Evolutionary conservation across 2,113 vertebrate species (phyloP), one percentile per base, ranked within the genome.

Genomic region (Hippocampus abdominalis): DNA sequence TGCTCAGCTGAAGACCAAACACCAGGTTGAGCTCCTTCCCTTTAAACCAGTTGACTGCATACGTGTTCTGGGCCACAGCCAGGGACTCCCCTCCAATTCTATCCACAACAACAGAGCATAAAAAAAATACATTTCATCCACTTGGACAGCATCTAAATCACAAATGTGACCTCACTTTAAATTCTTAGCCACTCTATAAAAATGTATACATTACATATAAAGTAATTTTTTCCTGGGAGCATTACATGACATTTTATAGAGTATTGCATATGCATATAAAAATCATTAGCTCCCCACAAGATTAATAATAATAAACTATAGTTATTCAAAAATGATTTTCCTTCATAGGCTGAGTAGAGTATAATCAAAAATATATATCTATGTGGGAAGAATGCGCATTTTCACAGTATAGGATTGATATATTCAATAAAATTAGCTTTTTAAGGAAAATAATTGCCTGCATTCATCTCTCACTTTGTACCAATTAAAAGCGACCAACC

Each of bases 41-140:
- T 93, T 98, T 99, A 81, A 99, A 99, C 97, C 97, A 99, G 73
- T 93, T 98, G 66, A 99, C 97, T 0, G 97, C 96, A 0, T 99
- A 99, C 0, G 97, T 96, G 84, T 99, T 99, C 76, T 99, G 97
- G 1, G 97, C 97, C 86, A 99, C 97, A 0, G 97, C 96, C 80
- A 99, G 70, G n/a, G 97, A 99, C 81, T 99, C 97, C 0, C 97
- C 97, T 0, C 97, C 97, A 62, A 96, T 95, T 18, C 97, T 99
- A 66, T 1, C 66, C 69, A 80, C 32, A 46, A 81, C 20, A 68
- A 62, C 60, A 8, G 1, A 56, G 21, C 4, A 54, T 53, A 39
- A 23, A 8, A 36, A 21, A 20, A 25, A 27, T 2, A 27, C 3
- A 62, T 51, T 48, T 32, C 4, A 29, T 46, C 46, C 25, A 29